Base-by-base conservation (phyloP, 2,888 invertebrate species). In the Pandemis corylana region DNA sequence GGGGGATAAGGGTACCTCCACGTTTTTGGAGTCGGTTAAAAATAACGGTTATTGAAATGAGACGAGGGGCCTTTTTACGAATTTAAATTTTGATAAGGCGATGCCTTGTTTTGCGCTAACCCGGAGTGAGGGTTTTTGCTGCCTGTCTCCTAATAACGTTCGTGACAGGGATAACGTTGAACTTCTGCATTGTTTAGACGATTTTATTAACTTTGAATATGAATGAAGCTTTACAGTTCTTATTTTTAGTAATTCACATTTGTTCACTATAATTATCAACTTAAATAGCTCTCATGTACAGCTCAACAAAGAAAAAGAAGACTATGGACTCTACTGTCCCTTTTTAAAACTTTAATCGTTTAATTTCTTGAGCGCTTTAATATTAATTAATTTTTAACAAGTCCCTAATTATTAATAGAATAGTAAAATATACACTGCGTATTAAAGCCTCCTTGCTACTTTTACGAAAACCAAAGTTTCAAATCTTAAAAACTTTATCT, bases 1-100 rank as follows among this genome's bases (percentile, higher is more conserved):
- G 80, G 79, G 75, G 28, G 75, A 75, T 71, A 64, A 76, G 72
- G 28, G 28, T 51, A 74, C 72, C 51, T 61, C 68, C 62, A 42
- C 72, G 67, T 73, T 73, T 74, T 74, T 69, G 65, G 65, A 74
- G 74, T 74, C 69, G 69, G 74, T 74, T 73, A 74, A 87, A 89
- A 89, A 89, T 94, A 94, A 94, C 94, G 94, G 94, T 94, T 94
- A 94, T 94, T 94, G 94, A 94, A 94, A 94, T 94, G 94, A 94
- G 93, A 88, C 88, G 87, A 86, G 88, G 89, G 88, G 89, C 90
- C 89, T 93, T 93, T 94, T 94, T 94, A 90, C 89, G 90, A 94
- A 94, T 94, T 94, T 94, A 94, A 94, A 94, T 94, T 94, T 94
- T 94, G 94, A 94, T 94, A 94, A 94, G 94, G 94, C 93, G 87